phyloP scores from a whole-genome alignment of 2,797 vertebrate species.

The Oryzias sinensis region DNA sequence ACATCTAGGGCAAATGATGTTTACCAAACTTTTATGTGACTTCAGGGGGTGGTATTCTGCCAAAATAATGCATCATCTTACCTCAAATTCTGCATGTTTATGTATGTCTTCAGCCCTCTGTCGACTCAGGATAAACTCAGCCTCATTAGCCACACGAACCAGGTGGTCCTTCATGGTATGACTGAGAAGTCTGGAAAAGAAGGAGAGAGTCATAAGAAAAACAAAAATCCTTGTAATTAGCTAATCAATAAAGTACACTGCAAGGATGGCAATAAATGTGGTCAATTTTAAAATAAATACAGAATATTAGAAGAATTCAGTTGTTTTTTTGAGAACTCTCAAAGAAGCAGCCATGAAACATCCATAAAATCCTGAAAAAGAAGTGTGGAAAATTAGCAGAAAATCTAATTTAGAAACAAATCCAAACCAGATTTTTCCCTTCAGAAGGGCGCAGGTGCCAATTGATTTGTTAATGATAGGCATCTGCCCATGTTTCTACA shows the following conservation, averaged over 20 bases:
- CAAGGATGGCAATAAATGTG: neutral
- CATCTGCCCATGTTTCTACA: conserved; percentile 73
- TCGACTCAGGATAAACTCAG: conserved; percentile 95
- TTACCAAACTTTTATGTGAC: no score
- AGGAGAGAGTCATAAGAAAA: conserved; percentile 3
- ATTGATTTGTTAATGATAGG: conserved; percentile 83
- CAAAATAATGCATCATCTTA: conserved; percentile 59
- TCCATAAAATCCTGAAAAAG: conserved; percentile 54
- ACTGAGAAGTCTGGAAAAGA: conserved; percentile 86
- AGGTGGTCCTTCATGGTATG: conserved; percentile 99
- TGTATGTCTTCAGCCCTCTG: conserved; percentile 97
- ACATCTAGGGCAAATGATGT: no score
- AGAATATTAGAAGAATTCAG: no score
- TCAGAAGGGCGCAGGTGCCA: conserved; percentile 55
- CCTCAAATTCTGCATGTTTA: conserved; percentile 98
- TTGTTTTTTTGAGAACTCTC: neutral
- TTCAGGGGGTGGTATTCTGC: neutral
- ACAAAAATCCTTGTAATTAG: neutral
- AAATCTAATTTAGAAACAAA: conserved; percentile 70
- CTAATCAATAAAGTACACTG: neutral
- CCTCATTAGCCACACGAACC: conserved; percentile 97
- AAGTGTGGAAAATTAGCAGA: conserved; percentile 67
- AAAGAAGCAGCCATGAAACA: conserved; percentile 56
- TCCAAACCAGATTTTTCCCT: conserved; percentile 36
- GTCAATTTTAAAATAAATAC: neutral